These are phyloP conservation scores for Myrmophylax atrothorax DNA, from an alignment of 2,113 vertebrate genomes.

Conservation along the genomic window DNA sequence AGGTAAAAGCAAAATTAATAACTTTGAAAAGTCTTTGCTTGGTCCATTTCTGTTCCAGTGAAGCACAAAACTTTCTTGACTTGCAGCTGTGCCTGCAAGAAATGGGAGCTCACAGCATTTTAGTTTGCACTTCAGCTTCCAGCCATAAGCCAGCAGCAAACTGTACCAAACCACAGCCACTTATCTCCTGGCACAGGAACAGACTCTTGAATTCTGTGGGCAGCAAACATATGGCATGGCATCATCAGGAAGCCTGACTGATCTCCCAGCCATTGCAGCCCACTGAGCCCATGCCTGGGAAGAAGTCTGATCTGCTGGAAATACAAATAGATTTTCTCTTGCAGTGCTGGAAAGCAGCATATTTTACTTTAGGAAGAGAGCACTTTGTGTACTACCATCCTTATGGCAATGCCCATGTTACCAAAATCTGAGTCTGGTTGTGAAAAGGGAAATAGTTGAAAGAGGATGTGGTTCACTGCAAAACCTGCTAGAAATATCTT, in stretches of 20 bases:
- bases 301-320: neutral
- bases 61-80: neutral
- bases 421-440: neutral
- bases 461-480: neutral
- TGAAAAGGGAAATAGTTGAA: neutral
- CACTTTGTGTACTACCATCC: neutral
- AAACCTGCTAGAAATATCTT: neutral
- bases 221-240: neutral
- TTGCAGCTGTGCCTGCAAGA: neutral
- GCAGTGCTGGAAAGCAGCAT: neutral
- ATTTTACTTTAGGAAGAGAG: neutral
- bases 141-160: neutral
- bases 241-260: neutral
- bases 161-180: neutral
- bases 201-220: neutral
- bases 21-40: neutral
- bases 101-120: neutral
- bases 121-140: neutral
- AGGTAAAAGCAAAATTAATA: neutral
- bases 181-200: neutral
- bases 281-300: rapidly evolving
- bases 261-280: too few relatives aligned
- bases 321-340: neutral
- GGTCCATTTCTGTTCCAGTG: neutral
- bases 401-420: neutral